These are phyloP conservation scores for Diphyllodes magnificus DNA, from an alignment of 2,113 vertebrate species.

Conservation along the genomic window DNA sequence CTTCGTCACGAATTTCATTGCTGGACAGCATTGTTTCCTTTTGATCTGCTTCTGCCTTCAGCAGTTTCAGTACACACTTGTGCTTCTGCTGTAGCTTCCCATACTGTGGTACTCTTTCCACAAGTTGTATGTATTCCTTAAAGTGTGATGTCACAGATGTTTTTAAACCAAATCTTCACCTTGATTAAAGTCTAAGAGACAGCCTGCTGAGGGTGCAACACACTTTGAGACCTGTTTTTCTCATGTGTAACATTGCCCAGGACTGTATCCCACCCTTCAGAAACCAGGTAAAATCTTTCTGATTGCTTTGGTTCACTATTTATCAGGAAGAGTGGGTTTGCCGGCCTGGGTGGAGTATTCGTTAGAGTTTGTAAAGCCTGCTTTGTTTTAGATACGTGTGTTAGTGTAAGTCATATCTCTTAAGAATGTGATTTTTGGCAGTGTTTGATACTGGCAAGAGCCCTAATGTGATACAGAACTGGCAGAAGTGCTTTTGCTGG, in stretches of 20 bases:
- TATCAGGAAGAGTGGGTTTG: neutral
- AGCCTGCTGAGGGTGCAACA: neutral
- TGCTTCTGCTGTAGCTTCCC: neutral
- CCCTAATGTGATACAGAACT: neutral
- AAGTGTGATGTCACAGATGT: neutral
- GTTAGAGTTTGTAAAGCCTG: neutral
- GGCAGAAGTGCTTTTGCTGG: neutral
- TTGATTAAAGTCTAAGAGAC: neutral
- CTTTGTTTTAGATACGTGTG: neutral
- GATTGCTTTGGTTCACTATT: neutral
- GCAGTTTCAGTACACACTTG: neutral
- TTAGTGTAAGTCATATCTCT: neutral
- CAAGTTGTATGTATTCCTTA: neutral
- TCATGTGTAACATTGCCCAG: neutral
- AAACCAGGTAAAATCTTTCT: neutral
- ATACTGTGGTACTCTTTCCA: neutral
- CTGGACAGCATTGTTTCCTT: neutral
- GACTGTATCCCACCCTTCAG: neutral
- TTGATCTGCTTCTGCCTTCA: neutral
- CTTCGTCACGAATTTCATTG: neutral
- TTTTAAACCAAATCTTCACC: neutral
- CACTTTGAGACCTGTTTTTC: neutral
- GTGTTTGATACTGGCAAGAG: neutral
- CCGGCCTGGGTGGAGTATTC: neutral
- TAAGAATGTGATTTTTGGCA: slow-evolving; percentile 14